Base-by-base conservation (phyloP, 2,888 invertebrate genomes). In the Scelioninae gen. 1 region DNA sequence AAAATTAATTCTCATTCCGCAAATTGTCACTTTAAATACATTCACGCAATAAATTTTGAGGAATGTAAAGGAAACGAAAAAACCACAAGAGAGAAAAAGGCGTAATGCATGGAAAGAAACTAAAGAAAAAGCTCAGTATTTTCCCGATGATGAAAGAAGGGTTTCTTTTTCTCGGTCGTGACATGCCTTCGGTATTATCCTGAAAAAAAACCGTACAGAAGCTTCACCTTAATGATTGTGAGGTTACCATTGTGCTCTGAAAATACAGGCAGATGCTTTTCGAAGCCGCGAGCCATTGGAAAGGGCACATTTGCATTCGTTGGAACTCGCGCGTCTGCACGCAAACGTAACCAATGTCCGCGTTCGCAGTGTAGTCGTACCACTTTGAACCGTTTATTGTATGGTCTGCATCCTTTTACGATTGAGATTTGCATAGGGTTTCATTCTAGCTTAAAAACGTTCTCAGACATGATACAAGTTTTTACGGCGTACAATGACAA, bases 351-450 rank as follows among this genome's bases (percentile, higher is more conserved):
- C 66, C 75, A 58, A 79, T 75, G 79, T 69, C 76, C 74, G 71
- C 71, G 40, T 55, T 56, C 58, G 74, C 56, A 51, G 49, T 51
- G 23, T 32, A 56, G 53, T 49, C 47, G 68, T 43, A 58, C 29
- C 47, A 62, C 80, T 83, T 76, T 72, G 80, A 76, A 76, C 60
- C 72, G 53, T 76, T 76, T 72, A 77, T 78, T 75, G 82, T 68
- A 60, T 58, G 45, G 8, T 45, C 55, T 38, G 80, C 58, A 51
- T 63, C 68, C 58, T 29, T 77, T 82, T 77, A 77, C 77, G 68
- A 47, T 62, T 49, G 49, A 63, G 55, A 71, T 78, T 68, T 60
- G 51, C 68, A 58, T 53, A 63, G 58, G 60, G 63, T 34, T 75
- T 77, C 55, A 15, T 76, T 68, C 23, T 0, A 56, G 40, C 40